Evolutionary conservation across 2,797 vertebrate species (phyloP), one percentile per base, ranked within the genome.

Genomic region (Remorina albescens): DNA sequence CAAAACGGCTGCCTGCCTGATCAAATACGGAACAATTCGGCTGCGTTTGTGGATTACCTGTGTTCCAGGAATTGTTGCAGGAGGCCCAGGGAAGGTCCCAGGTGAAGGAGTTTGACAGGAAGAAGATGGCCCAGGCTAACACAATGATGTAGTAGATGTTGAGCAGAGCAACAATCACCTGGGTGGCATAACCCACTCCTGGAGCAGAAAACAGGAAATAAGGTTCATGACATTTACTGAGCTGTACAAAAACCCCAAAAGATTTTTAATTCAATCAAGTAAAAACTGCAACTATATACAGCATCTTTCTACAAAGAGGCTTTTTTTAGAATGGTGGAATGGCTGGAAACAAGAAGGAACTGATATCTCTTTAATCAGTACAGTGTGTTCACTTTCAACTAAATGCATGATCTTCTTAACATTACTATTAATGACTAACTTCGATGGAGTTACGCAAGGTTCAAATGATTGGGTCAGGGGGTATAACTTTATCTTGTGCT

Each of bases 161-260:
- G 21, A 98, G 93, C 55, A 99, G 94, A 1, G 92, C 19, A 12
- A 95, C 96, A 1, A 99, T 98, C 82, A 97, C 95, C 91, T 98
- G 97, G 1, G 97, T 98, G 74, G 97, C 97, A 2, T 98, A 98
- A 73, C 98, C 97, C 19, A 99, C 95, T 67, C 98, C 97, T 99
- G 91, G 0, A 76, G 56, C 2, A 79, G 8, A 69, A 54, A 57
- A 62, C 26, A 59, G 30, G 6, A 30, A 30, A 30, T 16, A 25
- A 23, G 0, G 1, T 36, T 42, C 36, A 44, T 19, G 9, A 13
- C 7, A 21, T 41, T 28, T 37, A 46, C 1, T 10, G 6, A 68
- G 36, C 21, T 3, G 30, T 3, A 6, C 3, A 30, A 30, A 36
- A 34, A 30, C n/a, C 4, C 15, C 1, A 32, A 18, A 59, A 11